Conservation (phyloP, 2,113 vertebrate genomes). For the Phycodurus eques region DNA sequence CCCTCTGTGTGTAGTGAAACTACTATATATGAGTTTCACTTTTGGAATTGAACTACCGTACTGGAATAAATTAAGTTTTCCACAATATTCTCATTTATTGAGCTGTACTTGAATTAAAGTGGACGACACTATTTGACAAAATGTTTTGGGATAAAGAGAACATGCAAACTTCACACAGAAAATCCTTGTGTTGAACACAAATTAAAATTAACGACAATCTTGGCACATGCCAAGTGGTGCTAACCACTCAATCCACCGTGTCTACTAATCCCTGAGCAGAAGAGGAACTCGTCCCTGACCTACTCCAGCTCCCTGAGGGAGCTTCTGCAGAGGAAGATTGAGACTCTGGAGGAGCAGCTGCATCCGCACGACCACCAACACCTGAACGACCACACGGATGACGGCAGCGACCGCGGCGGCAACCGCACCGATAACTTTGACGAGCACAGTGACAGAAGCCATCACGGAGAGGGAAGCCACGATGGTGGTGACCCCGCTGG, state of each 20-base stretch:
- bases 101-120: too few species aligned
- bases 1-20: too few species aligned
- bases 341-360: conserved; percentile 76
- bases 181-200: too few species aligned
- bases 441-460: neutral
- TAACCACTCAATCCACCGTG: neutral
- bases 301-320: conserved; percentile 78
- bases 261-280: conserved; percentile 49
- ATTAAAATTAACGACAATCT: neutral
- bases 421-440: neutral
- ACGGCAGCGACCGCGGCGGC: conserved; percentile 10
- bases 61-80: too few species aligned
- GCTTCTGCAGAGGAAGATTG: conserved; percentile 79
- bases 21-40: too few species aligned
- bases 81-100: too few species aligned
- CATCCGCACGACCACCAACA: conserved; percentile 39
- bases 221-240: neutral
- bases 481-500: conserved; percentile 2
- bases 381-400: neutral
- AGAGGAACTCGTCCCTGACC: conserved; percentile 72
- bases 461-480: conserved; percentile 6
- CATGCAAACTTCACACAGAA: neutral
- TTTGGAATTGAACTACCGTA: too few species aligned
- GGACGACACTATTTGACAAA: too few species aligned
- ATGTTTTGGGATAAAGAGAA: too few species aligned